phyloP scores from a whole-genome alignment of 2,797 vertebrate species.

The Zenarchopterus dispar region DNA sequence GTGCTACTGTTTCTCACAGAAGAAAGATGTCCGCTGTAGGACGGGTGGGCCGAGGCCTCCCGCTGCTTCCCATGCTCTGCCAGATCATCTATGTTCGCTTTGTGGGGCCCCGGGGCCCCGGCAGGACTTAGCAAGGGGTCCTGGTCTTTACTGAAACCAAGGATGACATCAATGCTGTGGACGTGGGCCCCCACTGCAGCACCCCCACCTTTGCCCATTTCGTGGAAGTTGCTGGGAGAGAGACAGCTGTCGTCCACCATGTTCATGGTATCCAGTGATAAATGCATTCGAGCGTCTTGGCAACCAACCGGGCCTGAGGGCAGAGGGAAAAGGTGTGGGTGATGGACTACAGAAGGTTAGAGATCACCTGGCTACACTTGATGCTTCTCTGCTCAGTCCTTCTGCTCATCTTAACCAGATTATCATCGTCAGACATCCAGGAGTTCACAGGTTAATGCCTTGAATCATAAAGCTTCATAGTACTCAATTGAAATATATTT shows the following conservation, averaged over 20 bases:
- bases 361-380: constrained; percentile 27
- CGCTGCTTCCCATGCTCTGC: constrained; percentile 71
- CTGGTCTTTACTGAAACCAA: constrained; percentile 86
- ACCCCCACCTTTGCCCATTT: constrained; percentile 81
- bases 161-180: constrained; percentile 87
- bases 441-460: background rate
- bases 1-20: constrained; percentile 61
- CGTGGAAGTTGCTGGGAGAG: constrained; percentile 83
- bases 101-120: constrained; percentile 59
- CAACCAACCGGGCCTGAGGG: constrained; percentile 31
- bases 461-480: background rate
- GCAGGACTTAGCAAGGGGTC: constrained; percentile 74
- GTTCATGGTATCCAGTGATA: constrained; percentile 85
- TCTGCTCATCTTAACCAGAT: constrained; percentile 34
- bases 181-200: constrained; percentile 72
- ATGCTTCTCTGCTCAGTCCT: constrained; percentile 1
- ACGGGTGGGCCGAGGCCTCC: constrained; percentile 58
- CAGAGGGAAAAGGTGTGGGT: constrained; percentile 34
- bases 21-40: constrained; percentile 71
- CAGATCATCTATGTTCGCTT: constrained; percentile 66
- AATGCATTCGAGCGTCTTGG: constrained; percentile 80
- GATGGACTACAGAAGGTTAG: constrained; percentile 14
- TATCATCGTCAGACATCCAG: constrained; percentile 17
- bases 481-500: background rate
- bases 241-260: constrained; percentile 87